Conservation (phyloP, 2,797 vertebrate species). For the Linurgus olivaceus region DNA sequence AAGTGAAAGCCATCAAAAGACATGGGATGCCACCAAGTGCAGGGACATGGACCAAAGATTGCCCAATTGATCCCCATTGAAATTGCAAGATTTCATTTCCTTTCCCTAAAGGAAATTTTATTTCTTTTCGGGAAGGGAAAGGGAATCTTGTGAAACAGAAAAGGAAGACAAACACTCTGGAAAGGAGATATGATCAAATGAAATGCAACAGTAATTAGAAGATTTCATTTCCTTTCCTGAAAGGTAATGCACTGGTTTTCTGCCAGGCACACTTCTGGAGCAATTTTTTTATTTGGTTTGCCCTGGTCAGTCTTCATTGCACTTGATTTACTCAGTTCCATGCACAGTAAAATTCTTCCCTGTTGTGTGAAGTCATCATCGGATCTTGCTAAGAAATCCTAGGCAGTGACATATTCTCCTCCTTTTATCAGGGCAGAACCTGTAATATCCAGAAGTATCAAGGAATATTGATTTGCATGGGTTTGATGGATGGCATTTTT, state of each 20-base stretch:
- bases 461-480: not conserved
- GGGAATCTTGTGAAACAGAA: no score
- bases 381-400: not conserved
- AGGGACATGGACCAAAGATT: not conserved
- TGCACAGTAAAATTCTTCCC: not conserved
- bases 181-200: no score
- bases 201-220: no score
- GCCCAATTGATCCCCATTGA: not conserved
- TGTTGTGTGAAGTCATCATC: not conserved
- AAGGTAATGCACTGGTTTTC: not conserved
- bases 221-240: not conserved
- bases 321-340: not conserved
- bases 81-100: not conserved
- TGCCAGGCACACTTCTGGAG: not conserved
- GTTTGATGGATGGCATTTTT: not conserved
- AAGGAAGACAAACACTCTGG: no score
- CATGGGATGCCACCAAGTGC: not conserved
- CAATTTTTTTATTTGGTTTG: not conserved
- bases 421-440: not conserved
- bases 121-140: no score
- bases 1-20: not conserved
- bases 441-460: not conserved
- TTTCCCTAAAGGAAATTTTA: no score
- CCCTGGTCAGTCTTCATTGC: not conserved
- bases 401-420: fast-evolving